Conservation (phyloP, 2,113 vertebrate genomes). For the Pleuronectes platessa region DNA sequence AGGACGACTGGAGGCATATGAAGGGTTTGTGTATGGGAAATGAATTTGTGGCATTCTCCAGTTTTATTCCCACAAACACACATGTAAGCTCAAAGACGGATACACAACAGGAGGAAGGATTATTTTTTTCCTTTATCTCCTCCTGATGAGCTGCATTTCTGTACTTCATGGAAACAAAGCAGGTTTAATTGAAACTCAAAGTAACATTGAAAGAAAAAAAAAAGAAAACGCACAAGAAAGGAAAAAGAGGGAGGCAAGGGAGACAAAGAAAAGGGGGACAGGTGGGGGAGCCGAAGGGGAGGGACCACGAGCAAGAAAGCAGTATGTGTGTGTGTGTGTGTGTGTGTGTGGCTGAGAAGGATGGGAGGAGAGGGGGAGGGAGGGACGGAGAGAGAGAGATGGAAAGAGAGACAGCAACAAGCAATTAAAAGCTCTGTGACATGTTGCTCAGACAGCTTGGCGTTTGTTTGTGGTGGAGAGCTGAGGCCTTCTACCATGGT, state of each 20-base stretch:
- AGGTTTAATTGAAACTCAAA: conserved; percentile 25
- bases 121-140: conserved; percentile 2
- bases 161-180: background rate
- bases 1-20: background rate
- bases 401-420: conserved; percentile 70
- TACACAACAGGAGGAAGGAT: conserved; percentile 1
- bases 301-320: conserved; percentile 16
- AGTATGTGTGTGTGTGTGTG: conserved; percentile 16
- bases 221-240: conserved; percentile 3
- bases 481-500: conserved; percentile 70
- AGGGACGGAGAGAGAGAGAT: conserved; percentile 42
- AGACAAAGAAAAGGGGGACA: conserved; percentile 50
- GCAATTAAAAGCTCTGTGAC: conserved; percentile 81
- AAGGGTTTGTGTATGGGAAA: background rate
- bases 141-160: background rate
- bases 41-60: background rate
- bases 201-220: background rate
- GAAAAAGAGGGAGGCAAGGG: conserved; percentile 10
- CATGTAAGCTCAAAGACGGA: background rate
- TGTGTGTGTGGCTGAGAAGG: conserved; percentile 22
- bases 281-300: conserved; percentile 34
- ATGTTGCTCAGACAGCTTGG: conserved; percentile 79
- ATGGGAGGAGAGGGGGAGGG: conserved; percentile 23
- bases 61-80: conserved; percentile 7
- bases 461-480: conserved; percentile 78